A percentile compares a stretch with the other conserved stretches of the same genome.
These are phyloP conservation scores for Ephialtes manifestator DNA, from an alignment of 2,888 invertebrate genomes.

Conservation along the genomic window DNA sequence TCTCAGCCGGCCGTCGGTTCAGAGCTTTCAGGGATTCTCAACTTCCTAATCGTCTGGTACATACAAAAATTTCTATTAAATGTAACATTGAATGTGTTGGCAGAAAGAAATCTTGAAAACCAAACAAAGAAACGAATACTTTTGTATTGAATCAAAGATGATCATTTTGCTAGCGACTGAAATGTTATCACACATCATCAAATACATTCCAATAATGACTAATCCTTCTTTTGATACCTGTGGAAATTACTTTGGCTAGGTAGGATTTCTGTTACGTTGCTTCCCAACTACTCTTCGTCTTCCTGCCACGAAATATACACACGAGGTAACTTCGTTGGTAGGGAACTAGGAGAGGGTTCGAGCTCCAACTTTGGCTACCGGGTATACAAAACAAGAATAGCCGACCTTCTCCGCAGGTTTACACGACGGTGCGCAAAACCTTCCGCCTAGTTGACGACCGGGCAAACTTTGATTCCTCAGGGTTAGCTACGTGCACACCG, in stretches of 20 bases:
- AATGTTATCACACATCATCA: background rate
- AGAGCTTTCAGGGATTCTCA: conserved; percentile 62
- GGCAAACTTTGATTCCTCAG: conserved; percentile 57
- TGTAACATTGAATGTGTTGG: background rate
- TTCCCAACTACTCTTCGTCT: conserved; percentile 22
- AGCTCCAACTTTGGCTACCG: conserved; percentile 48
- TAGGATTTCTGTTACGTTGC: conserved; percentile 33
- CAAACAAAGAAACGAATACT: background rate
- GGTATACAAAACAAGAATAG: conserved; percentile 58
- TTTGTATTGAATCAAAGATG: too few relatives aligned
- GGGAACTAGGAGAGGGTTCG: conserved; percentile 40
- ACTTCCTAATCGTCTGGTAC: conserved; percentile 29
- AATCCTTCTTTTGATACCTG: background rate
- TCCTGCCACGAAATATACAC: conserved; percentile 15
- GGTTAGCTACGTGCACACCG: conserved; percentile 13
- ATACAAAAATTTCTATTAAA: background rate
- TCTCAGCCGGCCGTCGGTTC: conserved; percentile 57
- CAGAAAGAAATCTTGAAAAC: background rate
- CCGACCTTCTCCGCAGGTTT: conserved; percentile 19
- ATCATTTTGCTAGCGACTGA: background rate
- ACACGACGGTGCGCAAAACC: conserved; percentile 49
- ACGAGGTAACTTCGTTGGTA: conserved; percentile 58
- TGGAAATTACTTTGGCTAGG: background rate
- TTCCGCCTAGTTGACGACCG: conserved; percentile 51
- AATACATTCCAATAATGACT: background rate